phyloP scores from a whole-genome alignment of 2,797 vertebrate species.

The Hozukius guyotensis region DNA sequence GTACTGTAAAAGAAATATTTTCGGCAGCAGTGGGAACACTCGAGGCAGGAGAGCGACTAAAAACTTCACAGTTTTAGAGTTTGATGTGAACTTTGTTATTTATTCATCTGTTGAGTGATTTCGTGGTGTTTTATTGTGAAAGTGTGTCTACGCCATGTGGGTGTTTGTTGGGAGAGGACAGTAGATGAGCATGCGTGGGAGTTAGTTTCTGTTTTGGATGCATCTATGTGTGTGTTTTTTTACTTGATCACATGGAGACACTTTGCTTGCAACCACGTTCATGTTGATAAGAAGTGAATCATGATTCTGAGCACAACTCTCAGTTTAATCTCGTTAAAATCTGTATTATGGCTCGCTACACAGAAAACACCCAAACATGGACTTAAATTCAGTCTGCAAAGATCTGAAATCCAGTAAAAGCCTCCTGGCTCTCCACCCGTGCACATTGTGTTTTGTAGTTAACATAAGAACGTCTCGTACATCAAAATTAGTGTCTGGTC shows the following conservation, averaged over 20 bases:
- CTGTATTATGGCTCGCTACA: neutral
- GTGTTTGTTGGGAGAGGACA: conserved; percentile 28
- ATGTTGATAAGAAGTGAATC: neutral
- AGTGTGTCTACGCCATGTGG: neutral
- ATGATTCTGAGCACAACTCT: neutral
- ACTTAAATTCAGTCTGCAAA: neutral
- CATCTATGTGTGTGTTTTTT: neutral
- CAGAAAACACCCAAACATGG: neutral
- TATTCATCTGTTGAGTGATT: conserved; percentile 16
- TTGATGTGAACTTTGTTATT: conserved; percentile 15
- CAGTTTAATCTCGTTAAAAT: neutral
- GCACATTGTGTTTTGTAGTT: neutral
- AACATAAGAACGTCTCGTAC: conserved; percentile 9
- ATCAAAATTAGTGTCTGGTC: neutral
- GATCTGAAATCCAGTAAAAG: neutral
- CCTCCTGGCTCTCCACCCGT: neutral
- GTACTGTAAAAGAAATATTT: neutral
- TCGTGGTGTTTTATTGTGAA: conserved; percentile 13
- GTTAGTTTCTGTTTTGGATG: conserved; percentile 29
- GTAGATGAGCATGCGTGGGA: conserved; percentile 29
- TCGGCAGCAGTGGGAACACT: neutral
- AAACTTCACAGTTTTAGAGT: neutral
- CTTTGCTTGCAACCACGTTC: neutral
- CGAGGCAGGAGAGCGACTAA: too few species aligned
- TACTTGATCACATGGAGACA: conserved; percentile 15